Base-by-base conservation (phyloP, 2,113 vertebrate genomes). In the Ctenomys sociabilis region DNA sequence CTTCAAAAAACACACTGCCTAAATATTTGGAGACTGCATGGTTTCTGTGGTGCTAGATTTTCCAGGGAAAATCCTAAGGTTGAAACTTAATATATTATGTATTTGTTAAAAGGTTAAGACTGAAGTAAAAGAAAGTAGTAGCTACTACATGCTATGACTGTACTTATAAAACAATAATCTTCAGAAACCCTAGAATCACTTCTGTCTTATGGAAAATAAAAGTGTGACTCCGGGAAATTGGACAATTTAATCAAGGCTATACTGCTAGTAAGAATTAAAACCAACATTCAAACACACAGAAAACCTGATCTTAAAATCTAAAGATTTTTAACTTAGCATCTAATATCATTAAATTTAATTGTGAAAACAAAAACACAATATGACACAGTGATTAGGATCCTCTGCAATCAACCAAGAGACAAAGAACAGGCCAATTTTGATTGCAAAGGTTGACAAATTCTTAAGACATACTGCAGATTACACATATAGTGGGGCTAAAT, bases 1-100 rank as follows among this genome's bases (percentile, higher is more conserved):
- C 26, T 95, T 80, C 24, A 94, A 88, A 97, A 87, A 70, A 40
- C 5, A 91, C 66, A 24, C 21, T 63, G 49, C 26, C 8, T 85
- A 12, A 88, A 88, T 26, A 90, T 61, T 37, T 93, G 32, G 16
- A 94, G 57, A 90, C 3, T 94, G 3, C 28, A 22, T 49, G 13
- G 26, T n/a, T 77, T 90, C 49, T 94, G 32, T 49, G 7, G 40
- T 17, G 89, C 26, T 89, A 90, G 13, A 43, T 22, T 92, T 94
- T 85, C 13, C 3, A 45, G 16, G n/a, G 4, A 90, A 70, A 66
- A 70, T 7, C 68, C 43, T 90, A 59, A 88, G 21, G 4, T 17
- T 92, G 24, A 30, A 95, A 68, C 6, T 86, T 45, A 91, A 59
- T n/a, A 66, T 12, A 70, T 5, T 88, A 11, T 52, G 7, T 78